Percentiles rank a stretch among this genome's conserved stretches.
Evolutionary conservation across 2,797 vertebrate genomes (phyloP).

Genomic region (Crax fasciolata): DNA sequence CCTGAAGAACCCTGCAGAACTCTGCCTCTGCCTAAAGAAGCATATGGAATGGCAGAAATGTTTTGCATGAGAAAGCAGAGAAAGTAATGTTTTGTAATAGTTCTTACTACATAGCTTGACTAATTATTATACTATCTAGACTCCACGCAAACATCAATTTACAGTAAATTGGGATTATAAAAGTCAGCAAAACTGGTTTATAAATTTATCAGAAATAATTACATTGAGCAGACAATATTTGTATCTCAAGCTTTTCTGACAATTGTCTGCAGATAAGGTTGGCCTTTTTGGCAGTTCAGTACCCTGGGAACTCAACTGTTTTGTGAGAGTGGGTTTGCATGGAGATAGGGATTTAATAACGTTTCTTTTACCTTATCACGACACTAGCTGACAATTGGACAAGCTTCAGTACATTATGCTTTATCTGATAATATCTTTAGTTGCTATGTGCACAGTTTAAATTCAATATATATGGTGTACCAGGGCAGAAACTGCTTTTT

Average conservation of each 20-base stretch:
- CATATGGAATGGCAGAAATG: not conserved
- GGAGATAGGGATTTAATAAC: slow-evolving; percentile 63
- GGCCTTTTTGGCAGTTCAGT: not conserved
- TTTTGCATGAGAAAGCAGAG: not conserved
- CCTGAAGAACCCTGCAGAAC: not conserved
- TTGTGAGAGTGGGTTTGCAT: not conserved
- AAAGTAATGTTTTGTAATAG: not conserved
- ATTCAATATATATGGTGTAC: slow-evolving; percentile 1
- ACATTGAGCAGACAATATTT: not conserved
- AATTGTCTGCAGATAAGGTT: not conserved
- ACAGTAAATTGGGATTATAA: not conserved
- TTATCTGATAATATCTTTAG: slow-evolving; percentile 19
- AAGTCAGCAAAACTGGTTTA: not conserved
- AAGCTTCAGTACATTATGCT: slow-evolving; percentile 33
- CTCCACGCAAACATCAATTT: not conserved
- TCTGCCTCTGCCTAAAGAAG: not conserved
- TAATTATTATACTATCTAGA: not conserved
- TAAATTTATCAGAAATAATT: not conserved
- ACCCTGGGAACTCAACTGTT: not conserved
- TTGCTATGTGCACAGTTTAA: not conserved
- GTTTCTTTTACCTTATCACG: slow-evolving; percentile 59
- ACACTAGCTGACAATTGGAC: not conserved
- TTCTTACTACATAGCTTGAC: not conserved
- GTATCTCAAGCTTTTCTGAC: not conserved
- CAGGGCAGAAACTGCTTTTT: slow-evolving; percentile 19